Evolutionary conservation across 2,113 vertebrate genomes (phyloP), one percentile per base, ranked within the genome.

Genomic region (Origma solitaria): DNA sequence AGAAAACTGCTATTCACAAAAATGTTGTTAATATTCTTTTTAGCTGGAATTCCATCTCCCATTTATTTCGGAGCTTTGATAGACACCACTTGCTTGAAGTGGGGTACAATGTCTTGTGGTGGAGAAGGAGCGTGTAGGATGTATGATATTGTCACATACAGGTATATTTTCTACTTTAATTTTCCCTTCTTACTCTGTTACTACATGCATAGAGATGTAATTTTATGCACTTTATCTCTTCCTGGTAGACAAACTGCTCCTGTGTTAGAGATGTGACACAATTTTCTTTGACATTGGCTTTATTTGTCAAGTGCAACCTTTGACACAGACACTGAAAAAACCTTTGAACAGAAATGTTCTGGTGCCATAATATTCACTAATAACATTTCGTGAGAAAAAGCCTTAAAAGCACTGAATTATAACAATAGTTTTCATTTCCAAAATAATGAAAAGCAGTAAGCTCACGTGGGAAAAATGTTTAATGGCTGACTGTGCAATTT

Each of bases 21-120:
- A 70, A 23, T 11, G 23, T 77, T 95, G 30, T 9, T 78, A 40
- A 51, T 82, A 27, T 80, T 33, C 30, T 72, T 88, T 92, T 45
- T 84, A 99, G 99, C 98, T 97, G 99, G 99, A 73, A 99, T 99
- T 80, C 99, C 99, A 54, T 98, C 99, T 79, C 98, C 99, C 8
- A 98, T 99, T 90, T 99, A 99, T 96, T 99, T 99, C 50, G 99
- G 99, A 78, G 98, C 98, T 33, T 96, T 99, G 94, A 98, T 99
- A 87, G 99, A 99, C 84, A 97, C 86, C 20, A 99, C 99, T 6
- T 99, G 99, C 97, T 96, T 99, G 97, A 99, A 99, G 37, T 99
- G 99, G 99, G 99, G 98, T 21, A 97, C 97, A 37, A 98, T 97
- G 79, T 96, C 89, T 11, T 99, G 98, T 64, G 98, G 98, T 30